These are phyloP conservation scores for Drosophila persimilis DNA, from an alignment of 1,140 invertebrate species.

Conservation along the genomic window DNA sequence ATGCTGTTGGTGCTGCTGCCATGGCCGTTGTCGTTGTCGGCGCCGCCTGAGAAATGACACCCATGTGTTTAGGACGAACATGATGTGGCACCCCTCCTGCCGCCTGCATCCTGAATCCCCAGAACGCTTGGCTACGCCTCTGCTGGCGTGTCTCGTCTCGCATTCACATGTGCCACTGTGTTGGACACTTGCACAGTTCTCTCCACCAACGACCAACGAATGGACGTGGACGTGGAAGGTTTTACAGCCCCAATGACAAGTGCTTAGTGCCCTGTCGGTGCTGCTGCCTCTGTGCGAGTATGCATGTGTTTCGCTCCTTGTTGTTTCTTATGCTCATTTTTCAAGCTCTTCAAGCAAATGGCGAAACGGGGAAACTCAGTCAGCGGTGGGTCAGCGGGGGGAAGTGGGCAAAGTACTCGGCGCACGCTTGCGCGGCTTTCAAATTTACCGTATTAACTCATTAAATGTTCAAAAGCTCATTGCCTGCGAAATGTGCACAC, in stretches of 20 bases:
- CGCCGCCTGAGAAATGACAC: slow-evolving; percentile 59
- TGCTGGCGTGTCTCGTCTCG: slow-evolving; percentile 4
- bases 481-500: slow-evolving; percentile 78
- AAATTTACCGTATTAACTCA: slow-evolving; percentile 79
- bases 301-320: slow-evolving; percentile 11
- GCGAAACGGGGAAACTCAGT: slow-evolving; percentile 14
- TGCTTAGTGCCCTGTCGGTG: slow-evolving; percentile 49
- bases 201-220: slow-evolving; percentile 23
- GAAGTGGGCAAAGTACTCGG: slow-evolving; percentile 58
- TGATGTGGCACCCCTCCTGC: slow-evolving; percentile 5
- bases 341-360: slow-evolving; percentile 45
- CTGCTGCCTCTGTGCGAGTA: slow-evolving; percentile 16
- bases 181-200: slow-evolving; percentile 62
- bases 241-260: slow-evolving; percentile 72
- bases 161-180: slow-evolving; percentile 29
- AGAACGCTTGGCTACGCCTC: slow-evolving; percentile 19
- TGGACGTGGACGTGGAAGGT: slow-evolving; percentile 43
- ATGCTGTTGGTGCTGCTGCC: slow-evolving; percentile 35
- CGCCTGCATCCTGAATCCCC: neutral
- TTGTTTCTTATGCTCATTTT: slow-evolving; percentile 50
- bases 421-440: slow-evolving; percentile 72
- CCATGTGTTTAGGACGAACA: slow-evolving; percentile 61
- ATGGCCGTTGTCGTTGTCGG: slow-evolving; percentile 27
- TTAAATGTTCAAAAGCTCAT: slow-evolving; percentile 78
- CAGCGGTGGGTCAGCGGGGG: neutral